A percentile compares a stretch with the other conserved stretches of the same genome.
These are phyloP conservation scores for Liparis tanakae DNA, from an alignment of 2,797 vertebrate genomes.

Conservation along the genomic window DNA sequence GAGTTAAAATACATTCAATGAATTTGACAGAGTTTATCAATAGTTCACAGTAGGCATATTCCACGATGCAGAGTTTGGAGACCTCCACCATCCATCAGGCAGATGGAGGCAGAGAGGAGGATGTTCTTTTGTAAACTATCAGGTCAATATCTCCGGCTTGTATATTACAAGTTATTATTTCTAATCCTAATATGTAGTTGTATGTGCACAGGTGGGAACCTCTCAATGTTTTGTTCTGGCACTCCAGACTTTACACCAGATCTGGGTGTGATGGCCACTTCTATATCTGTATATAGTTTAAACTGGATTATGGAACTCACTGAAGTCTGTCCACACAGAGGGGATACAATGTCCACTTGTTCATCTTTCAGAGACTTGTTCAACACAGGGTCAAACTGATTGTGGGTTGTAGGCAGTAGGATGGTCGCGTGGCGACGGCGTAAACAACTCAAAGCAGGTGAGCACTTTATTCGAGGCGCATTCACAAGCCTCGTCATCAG, in stretches of 20 bases:
- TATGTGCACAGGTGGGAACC: neutral
- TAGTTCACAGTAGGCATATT: too few relatives aligned
- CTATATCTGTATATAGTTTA: neutral
- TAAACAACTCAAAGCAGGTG: constrained; percentile 33
- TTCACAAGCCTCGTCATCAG: constrained; percentile 45
- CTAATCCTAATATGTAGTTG: neutral
- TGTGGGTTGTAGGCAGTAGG: constrained; percentile 20
- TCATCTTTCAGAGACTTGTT: constrained; percentile 6
- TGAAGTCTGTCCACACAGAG: neutral
- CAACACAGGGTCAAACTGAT: constrained; percentile 21
- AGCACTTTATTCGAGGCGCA: constrained; percentile 40
- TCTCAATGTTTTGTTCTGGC: neutral
- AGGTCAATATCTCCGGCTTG: neutral
- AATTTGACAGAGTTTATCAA: too few relatives aligned
- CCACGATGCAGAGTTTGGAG: too few relatives aligned
- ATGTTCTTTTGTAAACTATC: neutral
- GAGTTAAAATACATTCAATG: too few relatives aligned
- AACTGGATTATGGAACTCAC: neutral
- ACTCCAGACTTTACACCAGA: neutral
- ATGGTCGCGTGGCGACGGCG: constrained; percentile 24
- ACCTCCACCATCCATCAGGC: too few relatives aligned
- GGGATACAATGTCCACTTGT: neutral
- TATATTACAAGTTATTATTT: neutral
- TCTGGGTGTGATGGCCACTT: neutral
- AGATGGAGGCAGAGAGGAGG: too few relatives aligned